These are phyloP conservation scores for Stomorhina lunata DNA, from an alignment of 2,888 invertebrate species.

Conservation along the genomic window DNA sequence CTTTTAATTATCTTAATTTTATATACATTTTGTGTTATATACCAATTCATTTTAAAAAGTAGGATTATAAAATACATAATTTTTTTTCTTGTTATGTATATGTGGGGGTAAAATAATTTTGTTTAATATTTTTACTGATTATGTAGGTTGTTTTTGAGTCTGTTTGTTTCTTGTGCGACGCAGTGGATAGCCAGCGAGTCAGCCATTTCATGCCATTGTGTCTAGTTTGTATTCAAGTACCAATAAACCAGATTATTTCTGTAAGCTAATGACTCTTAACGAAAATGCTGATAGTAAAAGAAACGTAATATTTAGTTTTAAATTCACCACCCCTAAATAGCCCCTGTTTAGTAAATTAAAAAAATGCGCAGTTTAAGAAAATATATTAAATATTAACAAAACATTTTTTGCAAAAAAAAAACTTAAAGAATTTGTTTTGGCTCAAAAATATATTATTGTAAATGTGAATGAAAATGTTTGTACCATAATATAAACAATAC, in stretches of 20 bases:
- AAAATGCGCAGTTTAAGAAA: slow-evolving; percentile 49
- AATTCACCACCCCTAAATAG: slow-evolving; percentile 34
- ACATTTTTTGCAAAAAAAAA: too few relatives aligned
- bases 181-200: slow-evolving; percentile 7
- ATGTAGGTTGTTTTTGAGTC: slow-evolving; percentile 21
- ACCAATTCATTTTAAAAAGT: too few relatives aligned
- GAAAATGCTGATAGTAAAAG: slow-evolving; percentile 2
- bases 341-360: neutral
- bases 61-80: too few relatives aligned
- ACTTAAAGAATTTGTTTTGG: too few relatives aligned
- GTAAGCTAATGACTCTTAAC: neutral
- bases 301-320: slow-evolving; percentile 1
- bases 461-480: too few relatives aligned
- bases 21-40: too few relatives aligned
- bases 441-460: too few relatives aligned
- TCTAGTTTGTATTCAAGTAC: slow-evolving; percentile 31
- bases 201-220: slow-evolving; percentile 13
- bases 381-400: too few relatives aligned
- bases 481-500: too few relatives aligned
- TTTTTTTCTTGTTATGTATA: neutral
- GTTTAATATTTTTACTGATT: neutral
- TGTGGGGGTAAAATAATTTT: slow-evolving; percentile 1
- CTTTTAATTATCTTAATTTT: too few relatives aligned
- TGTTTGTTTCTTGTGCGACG: slow-evolving; percentile 25
- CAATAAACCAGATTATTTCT: slow-evolving; percentile 9